Base-by-base conservation (phyloP, 2,113 vertebrate species). In the Emydura subglobosa region DNA sequence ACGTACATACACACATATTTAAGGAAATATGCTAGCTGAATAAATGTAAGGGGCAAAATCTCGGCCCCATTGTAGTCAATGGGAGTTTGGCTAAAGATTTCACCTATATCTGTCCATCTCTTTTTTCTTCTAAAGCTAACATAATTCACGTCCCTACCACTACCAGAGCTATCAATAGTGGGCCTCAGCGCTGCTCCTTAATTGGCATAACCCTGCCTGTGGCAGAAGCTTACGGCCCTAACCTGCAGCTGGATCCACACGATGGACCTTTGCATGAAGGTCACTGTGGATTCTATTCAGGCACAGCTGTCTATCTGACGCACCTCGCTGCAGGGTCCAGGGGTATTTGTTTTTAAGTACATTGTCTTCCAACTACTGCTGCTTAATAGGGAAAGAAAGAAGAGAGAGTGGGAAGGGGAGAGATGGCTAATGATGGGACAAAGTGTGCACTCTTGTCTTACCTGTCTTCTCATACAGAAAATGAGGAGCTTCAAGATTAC, bases 81-180 rank as follows among this genome's bases (percentile, higher is more conserved):
- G 82, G 57, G 10, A 85, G 89, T 80, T 84, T 92, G 53, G 81
- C 27, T 83, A 21, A 3, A 85, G 80, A 9, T 6, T 78, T 86
- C 8, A 68, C 5, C 2, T 1, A 0, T 25, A 6, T 4, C 1
- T 49, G 74, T 31, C 14, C 17, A 3, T 9, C 59, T 7, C 31
- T 49, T 87, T 85, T 85, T 79, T 57, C n/a, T 55, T 82, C 7
- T 29, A 34, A 65, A 8, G 16, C 16, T 68, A 89, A 39, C 21
- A 68, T 44, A 82, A 50, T 87, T 90, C 12, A 16, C 57, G 54
- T 74, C 8, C 78, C 59, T 47, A 65, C 16, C 22, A 1, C 14
- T 55, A 57, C 10, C 47, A 57, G 50, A n/a, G 8, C 31, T n/a
- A n/a, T 17, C 31, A 68, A n/a, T n/a, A 68, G 61, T n/a, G 34